Evolutionary conservation across 2,888 invertebrate species (phyloP).

Genomic region (Drosophila vallismaia): DNA sequence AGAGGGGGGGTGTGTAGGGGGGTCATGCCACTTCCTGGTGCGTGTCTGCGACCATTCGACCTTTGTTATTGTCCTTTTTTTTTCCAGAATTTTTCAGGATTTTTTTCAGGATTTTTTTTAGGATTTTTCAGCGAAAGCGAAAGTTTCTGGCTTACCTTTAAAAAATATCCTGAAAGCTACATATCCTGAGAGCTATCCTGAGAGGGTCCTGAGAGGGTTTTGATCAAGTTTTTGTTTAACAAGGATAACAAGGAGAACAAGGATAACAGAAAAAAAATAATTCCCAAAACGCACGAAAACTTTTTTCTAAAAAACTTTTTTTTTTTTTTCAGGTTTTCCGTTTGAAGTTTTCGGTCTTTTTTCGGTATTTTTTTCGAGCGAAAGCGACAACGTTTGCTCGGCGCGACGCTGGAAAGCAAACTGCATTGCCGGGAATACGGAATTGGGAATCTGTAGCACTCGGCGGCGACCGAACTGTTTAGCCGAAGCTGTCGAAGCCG

Average conservation of each 20-base stretch:
- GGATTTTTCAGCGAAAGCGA: slow-evolving; percentile 45
- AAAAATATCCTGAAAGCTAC: not conserved
- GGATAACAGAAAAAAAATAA: slow-evolving; percentile 19
- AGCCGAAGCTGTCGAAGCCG: not conserved
- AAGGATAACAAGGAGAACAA: slow-evolving; percentile 10
- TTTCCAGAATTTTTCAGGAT: too few relatives aligned
- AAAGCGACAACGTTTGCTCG: slow-evolving; percentile 64
- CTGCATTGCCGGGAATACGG: slow-evolving; percentile 50
- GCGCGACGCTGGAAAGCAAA: slow-evolving; percentile 74
- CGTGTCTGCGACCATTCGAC: slow-evolving; percentile 46
- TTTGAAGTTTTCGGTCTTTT: slow-evolving; percentile 18
- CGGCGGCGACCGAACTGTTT: slow-evolving; percentile 1
- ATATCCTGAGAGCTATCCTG: slow-evolving; percentile 12
- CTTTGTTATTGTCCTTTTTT: slow-evolving; percentile 33
- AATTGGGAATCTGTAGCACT: slow-evolving; percentile 4
- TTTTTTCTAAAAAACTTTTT: slow-evolving; percentile 2
- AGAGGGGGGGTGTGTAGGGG: not conserved
- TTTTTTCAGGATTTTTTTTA: not conserved
- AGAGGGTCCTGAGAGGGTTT: not conserved
- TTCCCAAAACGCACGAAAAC: not conserved
- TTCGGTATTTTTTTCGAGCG: slow-evolving; percentile 7
- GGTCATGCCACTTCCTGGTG: slow-evolving; percentile 17
- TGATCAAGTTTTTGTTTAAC: too few relatives aligned
- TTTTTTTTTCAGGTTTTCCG: slow-evolving; percentile 9
- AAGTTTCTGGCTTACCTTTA: slow-evolving; percentile 43